Evolutionary conservation across 2,113 vertebrate species (phyloP).

Genomic region (Ciconia maguari): DNA sequence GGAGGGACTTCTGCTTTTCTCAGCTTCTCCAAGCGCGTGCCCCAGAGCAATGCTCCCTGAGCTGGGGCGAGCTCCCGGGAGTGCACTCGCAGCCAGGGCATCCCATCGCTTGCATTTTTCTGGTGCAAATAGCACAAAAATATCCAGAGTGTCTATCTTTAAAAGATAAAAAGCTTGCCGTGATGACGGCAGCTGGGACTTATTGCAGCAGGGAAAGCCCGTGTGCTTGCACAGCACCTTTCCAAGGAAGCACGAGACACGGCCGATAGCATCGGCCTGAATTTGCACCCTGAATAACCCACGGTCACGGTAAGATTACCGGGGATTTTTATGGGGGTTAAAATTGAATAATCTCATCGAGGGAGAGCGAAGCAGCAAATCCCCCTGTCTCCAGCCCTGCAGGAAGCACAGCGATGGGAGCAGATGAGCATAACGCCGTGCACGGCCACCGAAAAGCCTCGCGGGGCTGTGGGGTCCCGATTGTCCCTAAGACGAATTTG

Average conservation of each 20-base stretch:
- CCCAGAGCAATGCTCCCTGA: neutral
- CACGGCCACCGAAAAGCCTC: neutral
- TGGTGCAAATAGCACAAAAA: neutral
- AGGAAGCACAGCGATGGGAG: neutral
- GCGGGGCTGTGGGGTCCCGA: fast-evolving
- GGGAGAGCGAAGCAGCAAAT: neutral
- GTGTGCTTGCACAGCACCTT: neutral
- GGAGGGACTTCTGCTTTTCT: neutral
- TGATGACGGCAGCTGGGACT: neutral
- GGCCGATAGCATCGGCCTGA: fast-evolving
- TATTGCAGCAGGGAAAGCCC: neutral
- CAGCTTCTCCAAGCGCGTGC: fast-evolving
- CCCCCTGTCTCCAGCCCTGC: neutral
- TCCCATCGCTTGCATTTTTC: neutral
- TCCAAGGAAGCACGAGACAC: neutral
- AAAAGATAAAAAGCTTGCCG: neutral
- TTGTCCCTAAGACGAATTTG: neutral
- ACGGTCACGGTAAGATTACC: fast-evolving
- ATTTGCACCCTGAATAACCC: neutral
- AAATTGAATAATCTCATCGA: neutral
- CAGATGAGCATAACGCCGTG: neutral
- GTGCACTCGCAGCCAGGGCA: neutral
- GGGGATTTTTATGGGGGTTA: neutral
- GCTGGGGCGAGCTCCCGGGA: neutral
- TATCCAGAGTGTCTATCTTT: neutral